phyloP scores from a whole-genome alignment of 1,140 invertebrate genomes.

The Phenacoccus solenopsis region DNA sequence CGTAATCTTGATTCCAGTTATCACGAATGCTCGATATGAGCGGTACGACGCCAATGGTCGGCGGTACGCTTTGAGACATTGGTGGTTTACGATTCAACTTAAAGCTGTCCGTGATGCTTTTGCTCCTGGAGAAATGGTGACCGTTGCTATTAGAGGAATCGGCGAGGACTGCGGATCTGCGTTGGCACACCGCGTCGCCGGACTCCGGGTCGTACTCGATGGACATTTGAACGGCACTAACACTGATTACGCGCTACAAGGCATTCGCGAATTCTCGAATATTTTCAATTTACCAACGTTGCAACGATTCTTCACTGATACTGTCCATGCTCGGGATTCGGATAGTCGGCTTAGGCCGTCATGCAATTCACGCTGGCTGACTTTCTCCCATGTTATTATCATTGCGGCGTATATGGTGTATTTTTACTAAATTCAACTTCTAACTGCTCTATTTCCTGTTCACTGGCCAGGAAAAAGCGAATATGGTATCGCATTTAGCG shows the following conservation, averaged over 20 bases:
- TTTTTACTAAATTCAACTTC: constrained; percentile 7
- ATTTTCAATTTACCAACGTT: not conserved
- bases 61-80: not conserved
- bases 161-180: not conserved
- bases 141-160: not conserved
- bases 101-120: not conserved
- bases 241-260: not conserved
- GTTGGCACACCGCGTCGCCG: not conserved
- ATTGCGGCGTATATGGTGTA: not conserved
- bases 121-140: not conserved
- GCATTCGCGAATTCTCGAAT: too few species aligned
- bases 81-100: not conserved
- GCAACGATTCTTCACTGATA: not conserved
- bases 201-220: not conserved
- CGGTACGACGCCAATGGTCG: not conserved
- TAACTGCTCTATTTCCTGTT: constrained; percentile 11
- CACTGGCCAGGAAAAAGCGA: not conserved
- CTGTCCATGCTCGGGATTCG: not conserved
- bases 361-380: constrained; percentile 8
- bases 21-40: not conserved
- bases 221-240: not conserved
- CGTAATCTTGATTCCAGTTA: constrained; percentile 5
- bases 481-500: not conserved
- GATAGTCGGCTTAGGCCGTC: not conserved
- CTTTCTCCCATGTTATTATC: constrained; percentile 15